Conservation (phyloP, 2,888 invertebrate genomes). For the Syrista parreyssii region DNA sequence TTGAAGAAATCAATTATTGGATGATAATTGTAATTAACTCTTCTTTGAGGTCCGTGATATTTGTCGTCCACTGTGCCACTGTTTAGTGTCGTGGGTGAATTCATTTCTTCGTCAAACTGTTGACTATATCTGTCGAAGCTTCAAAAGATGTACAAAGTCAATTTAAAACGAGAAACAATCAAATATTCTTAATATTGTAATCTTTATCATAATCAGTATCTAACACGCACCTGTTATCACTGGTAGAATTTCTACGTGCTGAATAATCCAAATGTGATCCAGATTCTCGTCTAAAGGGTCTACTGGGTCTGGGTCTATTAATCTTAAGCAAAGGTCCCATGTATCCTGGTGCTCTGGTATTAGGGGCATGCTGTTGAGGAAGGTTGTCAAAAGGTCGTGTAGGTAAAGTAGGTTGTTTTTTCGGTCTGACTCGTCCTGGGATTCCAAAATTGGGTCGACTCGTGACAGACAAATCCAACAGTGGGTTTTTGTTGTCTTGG, state of each 20-base stretch:
- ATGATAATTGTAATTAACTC: constrained; percentile 85
- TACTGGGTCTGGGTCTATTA: constrained; percentile 47
- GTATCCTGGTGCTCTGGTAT: constrained; percentile 62
- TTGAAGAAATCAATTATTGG: constrained; percentile 86
- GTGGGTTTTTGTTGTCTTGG: constrained; percentile 37
- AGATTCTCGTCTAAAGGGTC: constrained; percentile 60
- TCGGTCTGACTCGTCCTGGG: constrained; percentile 47
- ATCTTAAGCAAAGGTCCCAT: constrained; percentile 49
- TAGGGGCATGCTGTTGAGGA: constrained; percentile 62
- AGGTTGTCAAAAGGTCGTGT: constrained; percentile 59
- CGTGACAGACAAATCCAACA: constrained; percentile 32
- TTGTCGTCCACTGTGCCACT: constrained; percentile 60
- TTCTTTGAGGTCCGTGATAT: constrained; percentile 64
- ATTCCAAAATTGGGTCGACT: constrained; percentile 47
- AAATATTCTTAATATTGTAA: background rate
- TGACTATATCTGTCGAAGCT: constrained; percentile 44
- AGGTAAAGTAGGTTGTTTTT: constrained; percentile 45
- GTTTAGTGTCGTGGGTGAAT: constrained; percentile 43
- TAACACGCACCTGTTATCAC: background rate
- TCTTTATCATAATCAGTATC: background rate
- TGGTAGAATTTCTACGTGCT: constrained; percentile 36
- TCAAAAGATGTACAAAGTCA: background rate
- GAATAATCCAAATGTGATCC: constrained; percentile 34
- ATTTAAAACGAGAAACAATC: background rate
- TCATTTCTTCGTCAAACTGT: constrained; percentile 46